Evolutionary conservation across 2,113 vertebrate genomes (phyloP), one percentile per base, ranked within the genome.

Genomic region (Corapipo altera): DNA sequence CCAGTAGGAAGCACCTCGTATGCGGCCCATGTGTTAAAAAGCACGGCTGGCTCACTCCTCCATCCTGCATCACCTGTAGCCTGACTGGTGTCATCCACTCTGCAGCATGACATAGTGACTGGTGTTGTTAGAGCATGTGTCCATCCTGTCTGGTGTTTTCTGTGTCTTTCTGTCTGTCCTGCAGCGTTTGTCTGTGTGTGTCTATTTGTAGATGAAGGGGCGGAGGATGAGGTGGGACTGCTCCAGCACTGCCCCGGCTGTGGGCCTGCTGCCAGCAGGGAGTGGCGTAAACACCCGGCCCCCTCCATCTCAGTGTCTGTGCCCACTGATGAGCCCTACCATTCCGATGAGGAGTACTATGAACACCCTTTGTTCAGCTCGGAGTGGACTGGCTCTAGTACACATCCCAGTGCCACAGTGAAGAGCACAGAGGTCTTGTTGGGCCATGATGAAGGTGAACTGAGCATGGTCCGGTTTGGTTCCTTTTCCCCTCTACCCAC

Each of bases 171-270:
- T 96, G 95, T 98, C 97, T 97, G 94, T 98, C 98, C 98, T 99
- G 98, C 98, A 98, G 98, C 98, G 98, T 98, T 98, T 99, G 98
- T 99, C 98, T 99, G 98, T 99, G 98, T 93, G 73, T 99, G 98
- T 99, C 98, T 99, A 97, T 99, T 98, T 98, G 98, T 99, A 99
- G 98, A 99, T 98, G 98, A 98, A 99, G 99, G 98, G 99, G 98
- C 98, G 94, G 98, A 99, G 99, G 98, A 99, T 97, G 98, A 99
- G 98, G 98, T 98, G 97, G 98, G 98, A 95, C 98, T 98, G 98
- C 98, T 98, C 77, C 98, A 97, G 96, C 98, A 89, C 91, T 98
- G 98, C 97, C 98, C 98, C 90, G 97, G 98, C 98, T 98, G 98
- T 61, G 98, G 98, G 96, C 89, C 96, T 93, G 57, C 97, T 95